Conservation (phyloP, 2,888 invertebrate genomes). For the Furcula furcula region DNA sequence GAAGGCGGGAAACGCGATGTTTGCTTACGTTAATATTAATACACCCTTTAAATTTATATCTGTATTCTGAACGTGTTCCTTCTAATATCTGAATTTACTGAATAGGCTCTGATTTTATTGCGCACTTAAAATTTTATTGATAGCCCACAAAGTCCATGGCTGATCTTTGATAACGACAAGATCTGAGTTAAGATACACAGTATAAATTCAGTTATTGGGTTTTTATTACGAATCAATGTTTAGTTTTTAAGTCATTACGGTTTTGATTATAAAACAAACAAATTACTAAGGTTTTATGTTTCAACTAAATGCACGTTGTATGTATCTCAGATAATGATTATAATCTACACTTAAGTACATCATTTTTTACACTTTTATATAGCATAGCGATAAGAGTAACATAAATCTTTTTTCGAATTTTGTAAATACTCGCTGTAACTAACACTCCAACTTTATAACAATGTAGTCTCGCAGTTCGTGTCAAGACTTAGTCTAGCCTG, state of each 20-base stretch:
- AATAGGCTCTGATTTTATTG: conserved; percentile 23
- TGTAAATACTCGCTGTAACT: neutral
- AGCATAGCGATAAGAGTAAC: too few relatives aligned
- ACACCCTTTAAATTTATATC: conserved; percentile 10
- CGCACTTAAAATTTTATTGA: conserved; percentile 20
- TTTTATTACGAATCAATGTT: conserved; percentile 26
- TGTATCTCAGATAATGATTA: neutral
- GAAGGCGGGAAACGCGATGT: conserved; percentile 9
- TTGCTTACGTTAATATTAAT: conserved; percentile 26
- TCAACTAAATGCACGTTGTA: neutral
- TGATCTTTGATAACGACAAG: conserved; percentile 25
- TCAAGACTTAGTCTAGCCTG: conserved; percentile 2
- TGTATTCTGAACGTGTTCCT: conserved; percentile 2
- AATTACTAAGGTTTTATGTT: conserved; percentile 1
- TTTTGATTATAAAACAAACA: conserved; percentile 6
- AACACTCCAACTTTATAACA: neutral
- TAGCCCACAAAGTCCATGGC: conserved; percentile 12
- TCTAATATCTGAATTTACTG: conserved; percentile 8
- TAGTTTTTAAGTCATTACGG: conserved; percentile 14
- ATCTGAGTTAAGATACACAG: conserved; percentile 23
- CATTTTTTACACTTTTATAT: too few relatives aligned
- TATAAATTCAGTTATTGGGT: conserved; percentile 20
- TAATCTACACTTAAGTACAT: too few relatives aligned
- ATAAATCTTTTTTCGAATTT: too few relatives aligned
- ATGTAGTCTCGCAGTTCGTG: conserved; percentile 3